These are phyloP conservation scores for Nomada lathburiana DNA, from an alignment of 2,888 invertebrate species.

Conservation along the genomic window DNA sequence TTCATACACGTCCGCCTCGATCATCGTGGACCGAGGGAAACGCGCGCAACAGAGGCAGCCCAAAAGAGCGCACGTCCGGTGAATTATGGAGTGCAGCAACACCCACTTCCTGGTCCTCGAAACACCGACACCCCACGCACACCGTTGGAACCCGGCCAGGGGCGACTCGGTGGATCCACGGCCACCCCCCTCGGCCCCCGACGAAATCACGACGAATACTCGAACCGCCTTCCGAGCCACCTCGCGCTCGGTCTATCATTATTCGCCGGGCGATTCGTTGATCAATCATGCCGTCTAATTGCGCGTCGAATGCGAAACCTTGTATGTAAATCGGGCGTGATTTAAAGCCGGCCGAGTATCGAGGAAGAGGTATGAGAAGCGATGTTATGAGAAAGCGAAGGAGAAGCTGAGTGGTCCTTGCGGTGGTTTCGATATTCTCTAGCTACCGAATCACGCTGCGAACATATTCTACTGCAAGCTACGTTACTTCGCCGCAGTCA, in stretches of 20 bases:
- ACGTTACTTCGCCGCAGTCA: too few relatives aligned
- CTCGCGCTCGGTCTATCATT: slow-evolving; percentile 64
- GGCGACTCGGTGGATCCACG: slow-evolving; percentile 65
- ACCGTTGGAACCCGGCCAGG: slow-evolving; percentile 61
- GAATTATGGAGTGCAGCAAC: slow-evolving; percentile 79
- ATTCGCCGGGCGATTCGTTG: slow-evolving; percentile 68
- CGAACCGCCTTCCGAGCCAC: slow-evolving; percentile 19
- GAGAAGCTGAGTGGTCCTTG: too few relatives aligned
- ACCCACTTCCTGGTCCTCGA: slow-evolving; percentile 78
- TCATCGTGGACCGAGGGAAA: slow-evolving; percentile 42
- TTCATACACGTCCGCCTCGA: slow-evolving; percentile 65
- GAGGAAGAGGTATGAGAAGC: neutral
- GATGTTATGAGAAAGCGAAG: too few relatives aligned
- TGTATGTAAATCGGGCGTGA: slow-evolving; percentile 22
- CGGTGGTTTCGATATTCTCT: too few relatives aligned
- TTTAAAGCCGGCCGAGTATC: slow-evolving; percentile 20
- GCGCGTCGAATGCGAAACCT: slow-evolving; percentile 52
- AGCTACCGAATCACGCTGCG: too few relatives aligned
- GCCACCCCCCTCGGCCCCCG: slow-evolving; percentile 9
- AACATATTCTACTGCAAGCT: too few relatives aligned
- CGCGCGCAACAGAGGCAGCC: slow-evolving; percentile 40
- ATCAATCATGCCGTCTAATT: slow-evolving; percentile 71
- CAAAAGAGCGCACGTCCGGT: slow-evolving; percentile 62
- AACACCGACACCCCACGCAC: slow-evolving; percentile 73
- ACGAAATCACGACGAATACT: slow-evolving; percentile 38